Evolutionary conservation across 2,113 vertebrate genomes (phyloP), one percentile per base, ranked within the genome.

Genomic region (Indri indri): DNA sequence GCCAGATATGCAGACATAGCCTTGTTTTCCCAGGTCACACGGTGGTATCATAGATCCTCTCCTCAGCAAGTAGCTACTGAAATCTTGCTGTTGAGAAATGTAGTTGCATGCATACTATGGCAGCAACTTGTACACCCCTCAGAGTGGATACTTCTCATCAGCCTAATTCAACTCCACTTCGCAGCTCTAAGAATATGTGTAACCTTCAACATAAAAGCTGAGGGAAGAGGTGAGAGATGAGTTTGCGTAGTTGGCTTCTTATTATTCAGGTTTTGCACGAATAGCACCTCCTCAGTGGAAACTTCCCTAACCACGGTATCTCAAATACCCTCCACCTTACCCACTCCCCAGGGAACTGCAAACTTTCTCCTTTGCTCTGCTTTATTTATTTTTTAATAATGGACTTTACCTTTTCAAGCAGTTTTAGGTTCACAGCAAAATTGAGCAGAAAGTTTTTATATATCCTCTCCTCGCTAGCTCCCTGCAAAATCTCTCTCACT

Each of bases 81-180:
- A 61, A 52, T 32, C 34, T 32, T 74, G 37, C 10, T 50, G 1
- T 90, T 65, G 45, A 45, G n/a, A 50, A 65, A 54, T 23, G 20
- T 40, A 94, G 61, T 23, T 57, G 42, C 14, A 63, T 4, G 32
- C 23, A 37, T 10, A 61, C 37, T 12, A 0, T 37, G 27, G 40
- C 4, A n/a, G 10, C 50, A 45, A 42, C n/a, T 22, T 30, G 1
- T 3, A 8, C 0, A 11, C 5, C 8, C 16, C 25, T 40, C 23
- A 91, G 40, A 82, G 40, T 2, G 5, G 34, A 70, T n/a, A 13
- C 11, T 70, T 37, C 27, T 50, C 47, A 8, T 81, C 52, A 90
- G 23, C 34, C 8, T 45, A 6, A 27, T 61, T 89, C 66, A 71
- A 0, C 52, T 84, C 17, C 16, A 32, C 6, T 5, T 20, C 52